These are phyloP conservation scores for Zaprionus kolodkinae DNA, from an alignment of 1,140 invertebrate genomes.

Conservation along the genomic window DNA sequence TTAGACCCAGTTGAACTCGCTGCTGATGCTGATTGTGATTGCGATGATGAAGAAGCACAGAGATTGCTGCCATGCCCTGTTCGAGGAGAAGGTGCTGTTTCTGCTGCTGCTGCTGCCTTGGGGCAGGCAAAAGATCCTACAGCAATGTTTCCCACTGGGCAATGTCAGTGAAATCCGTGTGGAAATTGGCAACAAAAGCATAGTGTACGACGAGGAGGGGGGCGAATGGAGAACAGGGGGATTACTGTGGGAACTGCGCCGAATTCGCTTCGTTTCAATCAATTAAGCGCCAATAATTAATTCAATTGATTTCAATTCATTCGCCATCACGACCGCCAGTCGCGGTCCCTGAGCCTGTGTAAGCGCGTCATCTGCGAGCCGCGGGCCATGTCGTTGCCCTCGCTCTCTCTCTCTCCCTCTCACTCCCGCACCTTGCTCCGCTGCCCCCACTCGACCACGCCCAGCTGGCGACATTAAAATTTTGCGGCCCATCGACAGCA, in stretches of 20 bases:
- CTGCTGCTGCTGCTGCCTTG: too few relatives aligned
- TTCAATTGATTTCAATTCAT: slow-evolving; percentile 82
- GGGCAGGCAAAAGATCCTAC: not conserved
- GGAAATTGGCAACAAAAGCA: slow-evolving; percentile 34
- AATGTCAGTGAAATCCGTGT: slow-evolving; percentile 14
- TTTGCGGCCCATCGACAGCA: slow-evolving; percentile 13
- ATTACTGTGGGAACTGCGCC: slow-evolving; percentile 22
- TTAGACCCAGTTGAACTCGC: not conserved
- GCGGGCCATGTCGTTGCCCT: slow-evolving; percentile 1
- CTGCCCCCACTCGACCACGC: not conserved
- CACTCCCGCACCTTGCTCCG: not conserved
- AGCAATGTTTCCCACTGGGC: slow-evolving; percentile 1
- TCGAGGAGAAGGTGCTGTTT: not conserved
- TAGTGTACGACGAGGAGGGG: not conserved
- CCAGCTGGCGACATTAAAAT: slow-evolving; percentile 39
- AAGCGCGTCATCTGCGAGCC: slow-evolving; percentile 9
- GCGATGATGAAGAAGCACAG: not conserved
- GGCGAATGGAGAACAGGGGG: not conserved
- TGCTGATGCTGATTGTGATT: not conserved
- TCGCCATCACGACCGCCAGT: slow-evolving; percentile 33
- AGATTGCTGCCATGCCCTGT: too few relatives aligned
- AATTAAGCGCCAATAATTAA: slow-evolving; percentile 83
- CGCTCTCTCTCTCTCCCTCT: not conserved
- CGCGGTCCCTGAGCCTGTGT: slow-evolving; percentile 10
- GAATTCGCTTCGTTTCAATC: slow-evolving; percentile 76